Evolutionary conservation across 2,888 invertebrate genomes (phyloP).

Genomic region (Amorpha juglandis): DNA sequence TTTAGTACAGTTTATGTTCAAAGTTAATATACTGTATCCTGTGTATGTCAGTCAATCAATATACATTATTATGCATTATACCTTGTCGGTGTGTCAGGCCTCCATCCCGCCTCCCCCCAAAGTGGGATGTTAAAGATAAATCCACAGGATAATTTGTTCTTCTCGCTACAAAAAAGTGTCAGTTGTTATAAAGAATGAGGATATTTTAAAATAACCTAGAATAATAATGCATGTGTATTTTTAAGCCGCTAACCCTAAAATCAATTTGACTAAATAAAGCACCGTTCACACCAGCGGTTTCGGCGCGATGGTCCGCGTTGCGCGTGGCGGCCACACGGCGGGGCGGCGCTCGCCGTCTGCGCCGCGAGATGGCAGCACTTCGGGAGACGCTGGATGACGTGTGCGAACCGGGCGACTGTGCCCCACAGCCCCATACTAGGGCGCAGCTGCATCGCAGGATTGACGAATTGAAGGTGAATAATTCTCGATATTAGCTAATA

Average conservation of each 20-base stretch:
- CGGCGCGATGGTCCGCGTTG: constrained; percentile 78
- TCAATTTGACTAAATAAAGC: constrained; percentile 20
- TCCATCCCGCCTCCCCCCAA: too few relatives aligned
- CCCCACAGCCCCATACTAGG: constrained; percentile 81
- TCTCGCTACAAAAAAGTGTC: too few relatives aligned
- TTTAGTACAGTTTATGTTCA: too few relatives aligned
- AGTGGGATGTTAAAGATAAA: too few relatives aligned
- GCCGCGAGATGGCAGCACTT: constrained; percentile 85
- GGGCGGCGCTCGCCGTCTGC: constrained; percentile 78
- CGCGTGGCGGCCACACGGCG: constrained; percentile 77
- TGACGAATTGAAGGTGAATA: constrained; percentile 72
- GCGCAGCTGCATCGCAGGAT: constrained; percentile 76
- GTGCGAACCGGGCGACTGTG: constrained; percentile 85
- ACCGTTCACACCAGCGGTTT: constrained; percentile 58
- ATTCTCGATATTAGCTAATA: constrained; percentile 2
- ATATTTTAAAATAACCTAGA: too few relatives aligned
- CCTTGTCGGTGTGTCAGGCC: too few relatives aligned
- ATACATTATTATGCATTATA: too few relatives aligned
- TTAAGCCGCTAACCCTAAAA: constrained; percentile 26
- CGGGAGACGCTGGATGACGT: constrained; percentile 85
- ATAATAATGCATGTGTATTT: constrained; percentile 31
- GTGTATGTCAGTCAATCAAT: too few relatives aligned
- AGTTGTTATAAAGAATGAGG: too few relatives aligned
- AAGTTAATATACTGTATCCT: too few relatives aligned
- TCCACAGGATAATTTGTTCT: too few relatives aligned